Percentiles rank a stretch among this genome's conserved stretches.
Evolutionary conservation across 2,113 vertebrate genomes (phyloP).

Genomic region (Oncorhynchus gorbuscha): DNA sequence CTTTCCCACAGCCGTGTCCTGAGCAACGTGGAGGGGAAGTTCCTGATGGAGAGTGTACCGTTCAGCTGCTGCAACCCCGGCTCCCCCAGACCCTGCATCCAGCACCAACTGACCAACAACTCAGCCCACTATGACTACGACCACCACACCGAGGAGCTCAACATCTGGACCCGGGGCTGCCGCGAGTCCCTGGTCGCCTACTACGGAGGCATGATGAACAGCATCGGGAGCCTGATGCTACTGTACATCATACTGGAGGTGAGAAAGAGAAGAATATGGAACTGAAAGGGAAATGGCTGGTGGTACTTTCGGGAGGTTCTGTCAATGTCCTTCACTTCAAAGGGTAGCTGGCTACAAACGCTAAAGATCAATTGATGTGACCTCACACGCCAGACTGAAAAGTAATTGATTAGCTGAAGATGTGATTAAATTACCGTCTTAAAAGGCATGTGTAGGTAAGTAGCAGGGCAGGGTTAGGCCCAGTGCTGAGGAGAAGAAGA

Average conservation of each 20-base stretch:
- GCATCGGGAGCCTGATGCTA: constrained; percentile 76
- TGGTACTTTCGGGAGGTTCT: neutral
- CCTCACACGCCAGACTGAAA: neutral
- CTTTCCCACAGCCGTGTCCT: constrained; percentile 81
- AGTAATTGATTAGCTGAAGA: neutral
- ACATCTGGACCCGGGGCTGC: constrained; percentile 90
- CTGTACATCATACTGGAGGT: constrained; percentile 87
- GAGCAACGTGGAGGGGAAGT: constrained; percentile 94
- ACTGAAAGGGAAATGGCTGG: neutral
- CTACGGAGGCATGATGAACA: constrained; percentile 88
- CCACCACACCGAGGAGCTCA: constrained; percentile 92
- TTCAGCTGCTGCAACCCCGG: constrained; percentile 98
- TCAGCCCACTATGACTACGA: constrained; percentile 96
- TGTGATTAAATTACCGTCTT: neutral
- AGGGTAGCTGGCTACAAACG: too few species aligned
- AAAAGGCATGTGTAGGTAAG: neutral
- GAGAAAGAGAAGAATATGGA: constrained; percentile 25
- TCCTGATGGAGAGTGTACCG: constrained; percentile 91
- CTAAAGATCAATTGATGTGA: too few species aligned
- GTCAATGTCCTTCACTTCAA: neutral
- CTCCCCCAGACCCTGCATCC: constrained; percentile 94
- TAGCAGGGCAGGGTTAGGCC: neutral
- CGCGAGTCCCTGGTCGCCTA: constrained; percentile 85
- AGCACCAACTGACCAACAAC: constrained; percentile 96
- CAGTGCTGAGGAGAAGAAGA: neutral